A percentile compares a stretch with the other conserved stretches of the same genome.
Conservation (phyloP, 2,888 invertebrate species). For the Drosophila recens region DNA sequence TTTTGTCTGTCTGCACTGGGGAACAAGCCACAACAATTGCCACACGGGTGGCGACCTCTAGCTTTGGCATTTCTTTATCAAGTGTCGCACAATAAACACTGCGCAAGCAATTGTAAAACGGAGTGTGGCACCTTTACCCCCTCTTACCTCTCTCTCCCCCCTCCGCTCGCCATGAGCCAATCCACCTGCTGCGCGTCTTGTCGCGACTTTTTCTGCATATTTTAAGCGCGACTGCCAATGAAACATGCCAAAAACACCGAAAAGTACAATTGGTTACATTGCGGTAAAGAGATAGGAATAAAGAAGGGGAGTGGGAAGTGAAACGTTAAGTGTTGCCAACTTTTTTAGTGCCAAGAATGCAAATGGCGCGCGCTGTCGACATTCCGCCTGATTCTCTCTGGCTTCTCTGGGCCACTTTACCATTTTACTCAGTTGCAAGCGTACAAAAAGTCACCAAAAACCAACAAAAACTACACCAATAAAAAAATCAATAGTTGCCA, state of each 20-base stretch:
- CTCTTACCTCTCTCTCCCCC: neutral
- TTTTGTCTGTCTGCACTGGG: slow-evolving; percentile 15
- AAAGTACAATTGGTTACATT: slow-evolving; percentile 40
- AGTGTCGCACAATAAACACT: slow-evolving; percentile 54
- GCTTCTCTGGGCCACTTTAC: slow-evolving; percentile 45
- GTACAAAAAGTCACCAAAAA: slow-evolving; percentile 6
- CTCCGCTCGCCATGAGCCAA: neutral
- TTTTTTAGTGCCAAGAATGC: slow-evolving; percentile 71
- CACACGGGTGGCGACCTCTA: slow-evolving; percentile 52
- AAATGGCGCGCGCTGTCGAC: slow-evolving; percentile 68
- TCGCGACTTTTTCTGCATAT: slow-evolving; percentile 58
- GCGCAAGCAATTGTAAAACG: slow-evolving; percentile 57
- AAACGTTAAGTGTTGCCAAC: slow-evolving; percentile 61
- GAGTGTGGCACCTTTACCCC: slow-evolving; percentile 46
- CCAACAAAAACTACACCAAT: slow-evolving; percentile 5
- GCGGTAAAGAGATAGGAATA: neutral
- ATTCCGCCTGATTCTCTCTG: slow-evolving; percentile 28
- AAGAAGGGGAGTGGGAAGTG: neutral
- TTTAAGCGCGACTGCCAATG: slow-evolving; percentile 73
- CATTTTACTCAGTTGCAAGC: slow-evolving; percentile 28
- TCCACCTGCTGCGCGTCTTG: slow-evolving; percentile 71
- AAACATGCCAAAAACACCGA: slow-evolving; percentile 74
- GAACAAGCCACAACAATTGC: slow-evolving; percentile 47
- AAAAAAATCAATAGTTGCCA: slow-evolving; percentile 56
- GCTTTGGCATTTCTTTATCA: slow-evolving; percentile 54